Base-by-base conservation (phyloP, 2,113 vertebrate species). In the Seriola dumerili region DNA sequence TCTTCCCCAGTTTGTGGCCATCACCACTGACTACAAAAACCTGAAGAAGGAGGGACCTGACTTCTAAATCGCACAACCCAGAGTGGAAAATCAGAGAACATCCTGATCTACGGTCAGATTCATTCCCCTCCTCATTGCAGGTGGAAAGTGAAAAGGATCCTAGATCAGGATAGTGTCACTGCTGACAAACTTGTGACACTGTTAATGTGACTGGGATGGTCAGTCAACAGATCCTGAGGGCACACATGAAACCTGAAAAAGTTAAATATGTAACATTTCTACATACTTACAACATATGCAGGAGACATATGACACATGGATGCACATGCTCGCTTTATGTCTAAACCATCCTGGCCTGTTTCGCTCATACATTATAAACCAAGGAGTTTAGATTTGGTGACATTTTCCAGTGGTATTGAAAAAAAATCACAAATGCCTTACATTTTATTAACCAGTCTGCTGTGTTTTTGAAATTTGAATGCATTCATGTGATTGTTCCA, bases 1-100 rank as follows among this genome's bases (percentile, higher is more conserved):
- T 70, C 10, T 12, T 50, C 25, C 17, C 32, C 82, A 98, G 97
- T 97, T 98, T 85, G 81, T 97, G 19, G 95, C 97, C 44, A 92
- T 97, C 87, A 94, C 84, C 84, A 97, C 96, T 0, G 97, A 98
- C 92, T 98, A 98, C 89, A 96, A 97, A 92, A 96, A 92, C 78
- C 94, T 98, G 91, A 98, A 99, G 96, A 98, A 98, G 85, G 96
- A 98, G 0, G 95, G 97, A 3, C 97, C 97, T 0, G 95, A 97
- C 13, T 99, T 96, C 93, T 99, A 92, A 97, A 72, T 44, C 17
- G 32, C n/a, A 25, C 19, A 70, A 71, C 44, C 6, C 32, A 63
- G n/a, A 59, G 23, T 80, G 68, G 57, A 66, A 68, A n/a, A 25
- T 44, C 4, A 25, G 16, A 50, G 38, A 76, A 64, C 10, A 34